Evolutionary conservation across 2,888 invertebrate species (phyloP), one percentile per base, ranked within the genome.

Genomic region (Clunio marinus): DNA sequence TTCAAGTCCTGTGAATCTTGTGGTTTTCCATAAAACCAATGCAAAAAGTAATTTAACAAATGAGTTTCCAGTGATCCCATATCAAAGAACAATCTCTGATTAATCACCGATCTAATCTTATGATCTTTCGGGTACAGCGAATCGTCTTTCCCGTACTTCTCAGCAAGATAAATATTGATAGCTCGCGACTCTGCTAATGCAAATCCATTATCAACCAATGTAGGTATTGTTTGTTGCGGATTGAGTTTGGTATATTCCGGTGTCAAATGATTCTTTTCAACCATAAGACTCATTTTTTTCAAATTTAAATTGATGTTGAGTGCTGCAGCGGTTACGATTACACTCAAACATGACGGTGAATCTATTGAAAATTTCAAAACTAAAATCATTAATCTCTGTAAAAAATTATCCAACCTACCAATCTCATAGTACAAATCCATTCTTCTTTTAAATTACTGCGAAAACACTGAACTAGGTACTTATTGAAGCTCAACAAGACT

Each of bases 191-290:
- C 94, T 84, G 88, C 89, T 70, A 95, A 77, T 7, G 84, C 78
- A 74, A 92, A 87, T 0, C 90, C 93, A 74, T 89, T 86, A 79
- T 94, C 94, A 70, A 88, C 86, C 69, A 94, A 77, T 0, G 91
- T 91, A 5, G 94, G 94, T 70, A 94, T 84, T 37, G 87, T 86
- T 77, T 93, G 93, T 78, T 92, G 91, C 0, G 91, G 91, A 77
- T 91, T 92, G 51, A 91, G 13, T 45, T 65, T 84, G 57, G 86
- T 20, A 73, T 80, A 87, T 73, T 86, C 86, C 0, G 86, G 85
- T 32, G 81, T 83, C 59, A 84, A 72, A 32, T 86, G 84, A 72
- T 85, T 86, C 1, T 83, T 82, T 60, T 77, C 78, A 79, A 80
- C 79, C 22, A 86, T 74, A 73, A 85, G 78, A 10, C 80, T 74